Evolutionary conservation across 2,797 vertebrate genomes (phyloP).

Genomic region (Erpetoichthys calabaricus): DNA sequence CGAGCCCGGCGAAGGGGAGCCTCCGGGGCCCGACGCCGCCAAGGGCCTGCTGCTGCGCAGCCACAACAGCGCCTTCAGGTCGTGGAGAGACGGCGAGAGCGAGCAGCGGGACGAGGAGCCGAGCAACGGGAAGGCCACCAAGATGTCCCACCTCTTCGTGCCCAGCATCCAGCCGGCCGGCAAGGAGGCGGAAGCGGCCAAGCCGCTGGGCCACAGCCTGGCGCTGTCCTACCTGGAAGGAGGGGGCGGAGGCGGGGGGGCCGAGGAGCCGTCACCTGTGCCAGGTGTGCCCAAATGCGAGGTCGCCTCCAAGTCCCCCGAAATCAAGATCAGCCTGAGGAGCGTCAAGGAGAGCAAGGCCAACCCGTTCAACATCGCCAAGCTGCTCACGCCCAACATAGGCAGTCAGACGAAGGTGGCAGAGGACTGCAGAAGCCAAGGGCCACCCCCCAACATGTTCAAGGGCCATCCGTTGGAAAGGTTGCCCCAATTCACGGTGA

Average conservation of each 20-base stretch:
- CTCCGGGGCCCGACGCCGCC: constrained; percentile 59
- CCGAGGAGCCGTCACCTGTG: constrained; percentile 18
- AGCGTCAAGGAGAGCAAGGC: constrained; percentile 61
- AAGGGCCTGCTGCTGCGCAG: constrained; percentile 54
- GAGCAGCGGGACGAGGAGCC: constrained; percentile 44
- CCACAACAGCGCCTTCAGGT: constrained; percentile 67
- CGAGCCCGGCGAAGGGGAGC: constrained; percentile 43
- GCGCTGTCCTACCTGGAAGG: constrained; percentile 14
- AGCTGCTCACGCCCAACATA: constrained; percentile 76
- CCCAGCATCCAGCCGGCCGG: constrained; percentile 67
- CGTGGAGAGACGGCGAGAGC: constrained; percentile 55
- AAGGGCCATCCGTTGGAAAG: constrained; percentile 62
- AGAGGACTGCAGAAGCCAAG: constrained; percentile 47
- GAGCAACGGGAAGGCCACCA: constrained; percentile 49
- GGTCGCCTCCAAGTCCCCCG: constrained; percentile 48
- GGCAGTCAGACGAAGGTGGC: constrained; percentile 37
- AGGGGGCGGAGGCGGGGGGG: constrained; percentile 20
- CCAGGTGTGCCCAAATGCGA: constrained; percentile 24
- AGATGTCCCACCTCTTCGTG: constrained; percentile 81
- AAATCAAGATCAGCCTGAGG: constrained; percentile 79
- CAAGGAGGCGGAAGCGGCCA: constrained; percentile 47
- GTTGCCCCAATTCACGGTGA: constrained; percentile 75
- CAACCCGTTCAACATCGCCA: constrained; percentile 71
- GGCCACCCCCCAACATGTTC: constrained; percentile 31
- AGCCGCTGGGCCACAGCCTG: constrained; percentile 24